Evolutionary conservation across 1,140 invertebrate genomes (phyloP).

Genomic region (Choristoneura fumiferana): DNA sequence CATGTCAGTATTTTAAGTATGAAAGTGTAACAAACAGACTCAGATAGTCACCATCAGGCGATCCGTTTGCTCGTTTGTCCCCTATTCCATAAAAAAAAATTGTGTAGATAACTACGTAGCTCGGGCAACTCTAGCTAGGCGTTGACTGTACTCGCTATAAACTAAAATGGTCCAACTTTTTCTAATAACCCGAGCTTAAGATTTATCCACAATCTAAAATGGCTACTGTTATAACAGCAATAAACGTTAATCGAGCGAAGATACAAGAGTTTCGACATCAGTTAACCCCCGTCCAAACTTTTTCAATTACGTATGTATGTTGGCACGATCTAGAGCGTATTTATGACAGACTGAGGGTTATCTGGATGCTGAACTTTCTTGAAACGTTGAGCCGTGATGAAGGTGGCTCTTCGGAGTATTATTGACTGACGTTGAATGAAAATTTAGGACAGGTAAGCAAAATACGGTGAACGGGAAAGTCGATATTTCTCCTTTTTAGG

Average conservation of each 20-base stretch:
- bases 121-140: too few species aligned
- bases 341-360: conserved; percentile 5
- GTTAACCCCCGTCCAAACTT: conserved; percentile 62
- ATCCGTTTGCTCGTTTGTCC: too few species aligned
- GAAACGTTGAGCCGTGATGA: neutral
- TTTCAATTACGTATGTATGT: conserved; percentile 48
- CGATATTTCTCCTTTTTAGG: too few species aligned
- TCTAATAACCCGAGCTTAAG: conserved; percentile 8
- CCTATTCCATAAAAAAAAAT: too few species aligned
- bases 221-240: conserved; percentile 15
- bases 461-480: too few species aligned
- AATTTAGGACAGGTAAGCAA: too few species aligned
- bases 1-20: too few species aligned
- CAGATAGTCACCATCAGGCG: too few species aligned
- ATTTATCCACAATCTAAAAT: conserved; percentile 5
- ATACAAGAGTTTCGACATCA: neutral
- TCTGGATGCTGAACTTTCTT: neutral
- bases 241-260: conserved; percentile 15
- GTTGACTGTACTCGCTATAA: too few species aligned
- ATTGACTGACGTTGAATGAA: neutral
- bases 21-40: too few species aligned
- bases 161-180: conserved; percentile 1
- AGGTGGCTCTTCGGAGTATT: neutral
- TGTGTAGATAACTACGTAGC: too few species aligned
- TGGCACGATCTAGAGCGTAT: neutral